Base-by-base conservation (phyloP, 2,797 vertebrate genomes). In the Cheirogaleus major region DNA sequence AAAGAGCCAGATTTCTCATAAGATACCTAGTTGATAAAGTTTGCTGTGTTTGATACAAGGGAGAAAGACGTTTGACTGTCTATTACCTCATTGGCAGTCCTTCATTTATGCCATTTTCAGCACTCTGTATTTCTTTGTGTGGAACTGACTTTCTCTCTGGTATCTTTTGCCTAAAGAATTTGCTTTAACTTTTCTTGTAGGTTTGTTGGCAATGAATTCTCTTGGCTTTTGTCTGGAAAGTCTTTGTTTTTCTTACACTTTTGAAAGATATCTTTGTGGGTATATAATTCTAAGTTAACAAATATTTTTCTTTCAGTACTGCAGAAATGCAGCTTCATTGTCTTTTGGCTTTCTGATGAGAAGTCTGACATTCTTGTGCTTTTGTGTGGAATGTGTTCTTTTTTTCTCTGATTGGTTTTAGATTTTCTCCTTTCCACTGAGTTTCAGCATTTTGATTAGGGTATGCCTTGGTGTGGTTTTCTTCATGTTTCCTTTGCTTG, bases 161-260 rank as follows among this genome's bases (percentile, higher is more conserved):
- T 96, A 5, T 88, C 38, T 83, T 79, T 65, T 79, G 70, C 8
- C 50, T 93, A 91, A 93, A 91, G n/a, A 89, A 65, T 65, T 89
- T 94, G 9, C 32, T 84, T 89, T 41, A 27, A 48, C 25, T 69
- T 90, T 83, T 52, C 72, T 95, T 63, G 8, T 7, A 52, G 25
- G 2, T 91, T 52, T 78, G 18, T 82, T 88, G 43, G 55, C 32
- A 91, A 27, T 75, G 41, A 76, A 78, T 91, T 91, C 32, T 94
- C 27, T 55, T 63, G 55, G 30, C 32, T 94, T 96, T 88, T 88
- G 52, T 67, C 81, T 72, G n/a, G 61, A 78, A 78, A 75, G 41
- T 48, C 18, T 43, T 43, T 88, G 45, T 90, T 86, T 78, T 7
- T 75, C 30, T 8, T 78, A 59, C 30, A 78, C 11, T 94, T 83